phyloP scores from a whole-genome alignment of 2,797 vertebrate species.

The Meda fulgida region DNA sequence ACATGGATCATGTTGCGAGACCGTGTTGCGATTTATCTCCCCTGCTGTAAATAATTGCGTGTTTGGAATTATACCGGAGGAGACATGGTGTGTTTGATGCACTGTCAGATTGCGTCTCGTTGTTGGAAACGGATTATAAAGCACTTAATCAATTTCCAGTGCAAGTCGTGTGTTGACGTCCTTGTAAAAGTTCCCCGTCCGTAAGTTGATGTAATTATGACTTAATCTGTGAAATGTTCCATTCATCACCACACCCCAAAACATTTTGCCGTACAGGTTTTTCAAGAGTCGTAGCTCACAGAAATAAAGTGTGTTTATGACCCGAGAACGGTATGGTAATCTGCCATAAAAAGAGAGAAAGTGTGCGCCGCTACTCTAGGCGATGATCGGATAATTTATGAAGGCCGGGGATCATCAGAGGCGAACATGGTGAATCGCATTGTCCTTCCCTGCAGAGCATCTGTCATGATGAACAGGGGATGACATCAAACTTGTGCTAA shows the following conservation, averaged over 20 bases:
- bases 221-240: slow-evolving; percentile 69
- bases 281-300: slow-evolving; percentile 57
- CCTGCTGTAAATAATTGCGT: slow-evolving; percentile 71
- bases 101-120: slow-evolving; percentile 71
- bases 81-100: slow-evolving; percentile 70
- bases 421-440: slow-evolving; percentile 52
- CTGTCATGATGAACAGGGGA: slow-evolving; percentile 68
- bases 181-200: slow-evolving; percentile 66
- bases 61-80: slow-evolving; percentile 69
- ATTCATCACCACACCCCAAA: slow-evolving; percentile 60
- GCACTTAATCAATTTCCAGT: slow-evolving; percentile 71
- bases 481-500: slow-evolving; percentile 61
- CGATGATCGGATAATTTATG: slow-evolving; percentile 72
- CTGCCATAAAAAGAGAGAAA: slow-evolving; percentile 63
- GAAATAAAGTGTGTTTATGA: slow-evolving; percentile 68
- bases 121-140: slow-evolving; percentile 74
- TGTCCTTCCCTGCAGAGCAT: slow-evolving; percentile 66
- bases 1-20: slow-evolving; percentile 18
- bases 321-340: slow-evolving; percentile 61
- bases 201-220: slow-evolving; percentile 72
- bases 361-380: slow-evolving; percentile 55
- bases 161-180: slow-evolving; percentile 54
- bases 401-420: slow-evolving; percentile 62
- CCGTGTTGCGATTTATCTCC: slow-evolving; percentile 58
- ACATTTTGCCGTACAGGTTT: slow-evolving; percentile 57